Evolutionary conservation across 2,113 vertebrate genomes (phyloP).

Genomic region (Antechinus flavipes): DNA sequence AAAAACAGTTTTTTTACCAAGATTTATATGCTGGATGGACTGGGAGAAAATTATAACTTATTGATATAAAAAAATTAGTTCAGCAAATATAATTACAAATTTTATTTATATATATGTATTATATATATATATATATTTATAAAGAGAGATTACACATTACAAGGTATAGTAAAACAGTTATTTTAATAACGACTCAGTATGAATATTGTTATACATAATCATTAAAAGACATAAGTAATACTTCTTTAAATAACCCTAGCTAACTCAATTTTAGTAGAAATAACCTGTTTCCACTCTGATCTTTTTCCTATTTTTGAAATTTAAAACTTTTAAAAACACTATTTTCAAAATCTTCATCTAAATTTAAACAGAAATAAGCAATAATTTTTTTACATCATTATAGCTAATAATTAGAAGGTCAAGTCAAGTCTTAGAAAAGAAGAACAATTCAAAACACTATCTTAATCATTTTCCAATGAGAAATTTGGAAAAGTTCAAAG

Average conservation of each 20-base stretch:
- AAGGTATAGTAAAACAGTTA: neutral
- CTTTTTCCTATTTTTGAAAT: conserved; percentile 20
- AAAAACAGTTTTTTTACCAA: neutral
- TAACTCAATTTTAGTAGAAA: conserved; percentile 8
- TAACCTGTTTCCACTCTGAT: conserved; percentile 33
- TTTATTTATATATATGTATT: neutral
- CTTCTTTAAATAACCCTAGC: neutral
- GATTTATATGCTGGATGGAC: neutral
- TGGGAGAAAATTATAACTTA: neutral
- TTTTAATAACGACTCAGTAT: neutral
- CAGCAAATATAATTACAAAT: neutral
- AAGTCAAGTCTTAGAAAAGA: conserved; percentile 2
- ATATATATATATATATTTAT: too few species aligned
- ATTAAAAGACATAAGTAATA: neutral
- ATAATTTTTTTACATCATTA: conserved; percentile 8
- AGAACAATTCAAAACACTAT: conserved; percentile 47
- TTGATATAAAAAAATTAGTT: neutral
- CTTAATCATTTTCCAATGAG: conserved; percentile 34
- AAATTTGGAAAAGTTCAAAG: conserved; percentile 19
- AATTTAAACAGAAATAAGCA: conserved; percentile 41
- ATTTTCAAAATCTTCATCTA: conserved; percentile 11
- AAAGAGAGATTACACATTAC: neutral
- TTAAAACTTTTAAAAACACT: conserved; percentile 38
- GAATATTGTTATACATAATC: neutral
- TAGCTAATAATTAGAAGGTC: conserved; percentile 40